Percentiles rank a stretch among this genome's conserved stretches.
Conservation (phyloP, 2,888 invertebrate genomes). For the Synergus itoensis region DNA sequence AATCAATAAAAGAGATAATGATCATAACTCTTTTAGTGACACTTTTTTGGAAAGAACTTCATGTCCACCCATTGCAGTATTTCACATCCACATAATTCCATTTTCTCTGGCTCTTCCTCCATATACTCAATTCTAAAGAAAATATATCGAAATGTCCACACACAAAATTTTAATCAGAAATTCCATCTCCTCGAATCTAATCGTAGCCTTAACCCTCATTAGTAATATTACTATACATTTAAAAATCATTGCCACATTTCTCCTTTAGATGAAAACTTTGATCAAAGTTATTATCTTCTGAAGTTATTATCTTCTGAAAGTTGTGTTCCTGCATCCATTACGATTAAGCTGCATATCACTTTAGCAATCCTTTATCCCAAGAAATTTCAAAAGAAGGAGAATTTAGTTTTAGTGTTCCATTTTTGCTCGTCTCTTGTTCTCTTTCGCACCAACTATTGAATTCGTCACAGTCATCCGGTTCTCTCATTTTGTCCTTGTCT, state of each 20-base stretch:
- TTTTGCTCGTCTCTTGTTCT: background rate
- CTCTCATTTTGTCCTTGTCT: conserved; percentile 18
- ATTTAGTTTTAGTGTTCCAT: background rate
- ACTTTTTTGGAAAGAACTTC: background rate
- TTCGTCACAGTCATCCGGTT: conserved; percentile 1
- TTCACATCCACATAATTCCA: background rate
- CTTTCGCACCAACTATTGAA: conserved; percentile 6
- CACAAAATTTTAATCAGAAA: too few species aligned
- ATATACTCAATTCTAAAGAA: too few species aligned
- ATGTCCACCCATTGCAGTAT: background rate
- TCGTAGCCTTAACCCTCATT: too few species aligned
- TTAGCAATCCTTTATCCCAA: background rate
- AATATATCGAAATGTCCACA: background rate
- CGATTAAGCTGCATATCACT: conserved; percentile 19
- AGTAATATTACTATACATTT: too few species aligned
- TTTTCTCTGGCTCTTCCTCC: background rate
- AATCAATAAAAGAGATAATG: background rate
- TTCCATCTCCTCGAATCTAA: too few species aligned
- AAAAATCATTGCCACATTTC: background rate
- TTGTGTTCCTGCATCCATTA: background rate
- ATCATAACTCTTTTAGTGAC: background rate
- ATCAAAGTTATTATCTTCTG: background rate
- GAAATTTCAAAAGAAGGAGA: background rate
- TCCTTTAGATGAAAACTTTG: conserved; percentile 1
- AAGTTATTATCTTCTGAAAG: background rate